These are phyloP conservation scores for Lochmaea capreae DNA, from an alignment of 2,888 invertebrate genomes.

Conservation along the genomic window DNA sequence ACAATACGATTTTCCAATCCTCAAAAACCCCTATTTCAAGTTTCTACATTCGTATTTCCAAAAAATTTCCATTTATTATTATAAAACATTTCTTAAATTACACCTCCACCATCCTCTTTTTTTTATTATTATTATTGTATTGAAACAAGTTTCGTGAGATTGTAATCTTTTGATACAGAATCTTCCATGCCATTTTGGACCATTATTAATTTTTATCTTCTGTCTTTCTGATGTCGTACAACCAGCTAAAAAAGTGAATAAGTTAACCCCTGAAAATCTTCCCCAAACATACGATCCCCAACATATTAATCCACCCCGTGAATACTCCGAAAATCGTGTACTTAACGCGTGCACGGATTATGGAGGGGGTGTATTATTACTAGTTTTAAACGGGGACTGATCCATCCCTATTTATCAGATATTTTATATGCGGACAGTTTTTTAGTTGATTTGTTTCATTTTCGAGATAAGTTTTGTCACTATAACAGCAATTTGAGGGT, in stretches of 20 bases:
- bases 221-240: no score
- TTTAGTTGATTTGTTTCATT: not conserved
- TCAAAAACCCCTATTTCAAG: no score
- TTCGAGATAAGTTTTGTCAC: not conserved
- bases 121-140: no score
- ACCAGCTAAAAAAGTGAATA: not conserved
- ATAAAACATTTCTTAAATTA: no score
- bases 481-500: not conserved
- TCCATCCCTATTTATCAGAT: slow-evolving; percentile 11
- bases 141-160: no score
- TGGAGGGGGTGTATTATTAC: slow-evolving; percentile 25
- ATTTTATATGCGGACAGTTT: not conserved
- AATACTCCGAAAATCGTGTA: slow-evolving; percentile 9
- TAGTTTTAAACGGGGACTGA: slow-evolving; percentile 25
- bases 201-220: no score
- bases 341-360: slow-evolving; percentile 28
- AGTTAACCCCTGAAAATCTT: not conserved
- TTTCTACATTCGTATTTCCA: no score
- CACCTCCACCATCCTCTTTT: no score
- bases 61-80: no score
- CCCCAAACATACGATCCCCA: not conserved
- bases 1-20: no score
- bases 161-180: no score
- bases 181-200: no score
- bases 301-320: slow-evolving; percentile 6